Evolutionary conservation across 2,888 invertebrate genomes (phyloP).

Genomic region (Tachystola acroxantha): DNA sequence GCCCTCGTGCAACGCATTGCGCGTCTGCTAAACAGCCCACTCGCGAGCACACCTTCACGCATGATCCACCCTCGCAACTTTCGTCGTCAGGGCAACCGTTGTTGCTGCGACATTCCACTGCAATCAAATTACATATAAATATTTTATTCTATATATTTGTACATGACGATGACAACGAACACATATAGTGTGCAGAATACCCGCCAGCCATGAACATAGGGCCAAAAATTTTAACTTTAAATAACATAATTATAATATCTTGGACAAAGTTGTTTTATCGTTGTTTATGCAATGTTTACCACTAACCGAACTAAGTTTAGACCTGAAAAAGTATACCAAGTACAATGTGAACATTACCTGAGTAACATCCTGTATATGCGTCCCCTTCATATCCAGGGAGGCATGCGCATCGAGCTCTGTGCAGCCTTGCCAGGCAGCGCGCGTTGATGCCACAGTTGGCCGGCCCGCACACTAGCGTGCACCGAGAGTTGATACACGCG

Average conservation of each 20-base stretch:
- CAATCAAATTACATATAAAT: too few species aligned
- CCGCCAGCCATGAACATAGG: too few species aligned
- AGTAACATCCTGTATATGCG: conserved; percentile 86
- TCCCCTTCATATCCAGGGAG: conserved; percentile 90
- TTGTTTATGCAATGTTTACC: too few species aligned
- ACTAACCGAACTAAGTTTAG: too few species aligned
- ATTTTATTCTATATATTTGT: too few species aligned
- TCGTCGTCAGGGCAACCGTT: conserved; percentile 90
- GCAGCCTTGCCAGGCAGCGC: conserved; percentile 86
- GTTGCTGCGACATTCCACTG: conserved; percentile 91
- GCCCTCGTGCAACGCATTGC: conserved; percentile 87
- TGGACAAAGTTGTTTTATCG: too few species aligned
- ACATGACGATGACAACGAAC: too few species aligned
- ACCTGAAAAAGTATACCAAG: too few species aligned
- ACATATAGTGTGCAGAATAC: too few species aligned
- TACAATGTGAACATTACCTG: conserved; percentile 75
- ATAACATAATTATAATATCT: too few species aligned
- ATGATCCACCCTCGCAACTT: conserved; percentile 89
- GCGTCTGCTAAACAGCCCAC: conserved; percentile 90
- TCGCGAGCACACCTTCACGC: conserved; percentile 87
- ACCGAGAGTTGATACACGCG: conserved; percentile 87
- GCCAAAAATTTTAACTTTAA: too few species aligned
- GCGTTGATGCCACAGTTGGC: conserved; percentile 87
- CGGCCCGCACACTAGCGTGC: conserved; percentile 85
- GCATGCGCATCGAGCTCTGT: conserved; percentile 90